Base-by-base conservation (phyloP, 2,113 vertebrate species). In the Vombatus ursinus region DNA sequence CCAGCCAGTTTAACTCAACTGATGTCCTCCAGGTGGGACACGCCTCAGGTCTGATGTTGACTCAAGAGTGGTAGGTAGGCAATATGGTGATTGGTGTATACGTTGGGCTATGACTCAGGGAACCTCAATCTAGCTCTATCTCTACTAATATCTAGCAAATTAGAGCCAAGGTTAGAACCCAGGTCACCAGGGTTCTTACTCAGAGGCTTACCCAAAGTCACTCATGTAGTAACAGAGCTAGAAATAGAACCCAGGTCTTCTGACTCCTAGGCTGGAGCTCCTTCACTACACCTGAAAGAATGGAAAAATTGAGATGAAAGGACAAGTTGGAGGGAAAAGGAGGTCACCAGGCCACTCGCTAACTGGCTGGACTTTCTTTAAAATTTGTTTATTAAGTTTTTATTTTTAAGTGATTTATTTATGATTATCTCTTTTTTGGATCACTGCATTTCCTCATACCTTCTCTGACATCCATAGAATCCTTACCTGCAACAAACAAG, bases 1-100 rank as follows among this genome's bases (percentile, higher is more conserved):
- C 49, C 44, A 90, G 89, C 47, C 96, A 94, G 95, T 50, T 97
- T 47, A 0, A 22, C 48, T 90, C 52, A 93, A 93, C 94, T 96
- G 96, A 84, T 97, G 92, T 92, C 52, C 84, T 51, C 48, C 49
- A 93, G 94, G 37, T 6, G 8, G 8, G 16, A 50, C 48, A 47
- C 84, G n/a, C 61, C 37, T 51, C 90, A 53, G 90, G 92, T 90
- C 6, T 90, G 2, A 0, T 2, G 61, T 53, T 53, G 47, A 31
- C 91, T 94, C 92, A 89, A 44, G 68, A 52, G 52, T 95, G 54
- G 24, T 51, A 0, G 19, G 44, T 3, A n/a, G 61, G 61, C 16
- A 77, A 8, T n/a, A 19, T 77, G 61, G 61, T 44, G n/a, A 44
- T 84, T 2, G n/a, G 19, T 2, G n/a, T 23, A 44, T 44, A 23